These are phyloP conservation scores for Clostera curtula DNA, from an alignment of 2,888 invertebrate species.

Conservation along the genomic window DNA sequence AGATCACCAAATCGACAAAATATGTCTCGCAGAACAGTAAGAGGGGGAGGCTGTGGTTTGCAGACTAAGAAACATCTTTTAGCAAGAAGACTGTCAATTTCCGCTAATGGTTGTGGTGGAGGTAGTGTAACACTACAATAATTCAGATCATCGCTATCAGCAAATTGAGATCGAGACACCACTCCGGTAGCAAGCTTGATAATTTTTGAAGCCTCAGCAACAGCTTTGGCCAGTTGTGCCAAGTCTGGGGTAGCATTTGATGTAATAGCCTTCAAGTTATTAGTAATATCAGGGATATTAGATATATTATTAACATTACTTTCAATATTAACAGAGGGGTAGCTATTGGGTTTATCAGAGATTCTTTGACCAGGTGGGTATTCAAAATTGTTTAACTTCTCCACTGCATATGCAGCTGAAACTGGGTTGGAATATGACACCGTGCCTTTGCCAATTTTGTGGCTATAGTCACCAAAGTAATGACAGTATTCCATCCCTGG, in stretches of 20 bases:
- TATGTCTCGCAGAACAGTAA: constrained; percentile 87
- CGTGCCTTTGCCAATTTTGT: constrained; percentile 57
- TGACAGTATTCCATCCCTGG: constrained; percentile 72
- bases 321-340: constrained; percentile 36
- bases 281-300: constrained; percentile 38
- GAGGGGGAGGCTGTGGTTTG: constrained; percentile 80
- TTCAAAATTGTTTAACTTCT: constrained; percentile 92
- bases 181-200: constrained; percentile 78
- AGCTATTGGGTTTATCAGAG: constrained; percentile 80
- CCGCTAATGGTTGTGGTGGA: constrained; percentile 79
- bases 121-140: constrained; percentile 84
- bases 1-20: constrained; percentile 94
- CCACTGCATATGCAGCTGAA: constrained; percentile 79
- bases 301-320: constrained; percentile 28
- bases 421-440: constrained; percentile 51
- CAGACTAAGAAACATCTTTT: constrained; percentile 81
- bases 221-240: constrained; percentile 81
- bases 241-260: constrained; percentile 65
- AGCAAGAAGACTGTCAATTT: constrained; percentile 78
- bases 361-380: constrained; percentile 91
- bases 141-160: constrained; percentile 46
- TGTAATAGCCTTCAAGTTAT: constrained; percentile 43
- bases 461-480: constrained; percentile 63
- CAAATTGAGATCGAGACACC: constrained; percentile 28
- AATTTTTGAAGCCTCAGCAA: constrained; percentile 84